These are phyloP conservation scores for Drosophila sulfurigaster DNA, from an alignment of 1,140 invertebrate genomes.

Conservation along the genomic window DNA sequence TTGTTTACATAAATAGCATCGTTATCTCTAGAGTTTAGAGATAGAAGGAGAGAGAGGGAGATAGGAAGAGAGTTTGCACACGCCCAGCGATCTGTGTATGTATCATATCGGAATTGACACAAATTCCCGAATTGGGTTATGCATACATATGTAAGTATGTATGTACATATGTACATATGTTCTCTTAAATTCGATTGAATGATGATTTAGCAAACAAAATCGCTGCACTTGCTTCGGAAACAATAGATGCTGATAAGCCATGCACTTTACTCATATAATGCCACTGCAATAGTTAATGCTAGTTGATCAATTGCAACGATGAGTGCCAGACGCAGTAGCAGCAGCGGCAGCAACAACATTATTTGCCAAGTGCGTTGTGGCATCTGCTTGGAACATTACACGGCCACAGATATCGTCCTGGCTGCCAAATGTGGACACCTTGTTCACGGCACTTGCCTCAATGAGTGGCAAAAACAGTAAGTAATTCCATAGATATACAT, in stretches of 20 bases:
- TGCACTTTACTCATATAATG: not conserved
- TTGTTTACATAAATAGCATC: constrained; percentile 6
- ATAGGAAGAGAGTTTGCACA: not conserved
- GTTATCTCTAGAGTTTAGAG: not conserved
- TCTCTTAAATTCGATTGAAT: not conserved
- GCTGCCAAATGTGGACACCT: constrained; percentile 65
- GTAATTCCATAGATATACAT: constrained; percentile 14
- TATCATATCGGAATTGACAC: not conserved
- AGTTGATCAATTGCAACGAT: constrained; percentile 20
- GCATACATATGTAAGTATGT: too few relatives aligned
- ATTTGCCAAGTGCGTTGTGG: constrained; percentile 47
- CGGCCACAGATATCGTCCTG: constrained; percentile 43
- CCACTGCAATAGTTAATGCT: not conserved
- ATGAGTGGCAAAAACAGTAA: constrained; percentile 61
- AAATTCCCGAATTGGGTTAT: not conserved
- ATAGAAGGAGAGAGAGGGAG: not conserved
- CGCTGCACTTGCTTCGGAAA: not conserved
- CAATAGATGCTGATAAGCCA: constrained; percentile 26
- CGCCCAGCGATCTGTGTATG: not conserved
- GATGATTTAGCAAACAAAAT: not conserved
- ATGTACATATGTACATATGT: too few relatives aligned
- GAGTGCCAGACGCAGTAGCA: constrained; percentile 32
- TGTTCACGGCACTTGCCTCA: constrained; percentile 61
- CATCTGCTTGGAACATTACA: constrained; percentile 63
- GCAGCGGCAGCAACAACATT: constrained; percentile 1